Percentiles rank a stretch among this genome's conserved stretches.
Evolutionary conservation across 2,888 invertebrate species (phyloP).

Genomic region (Papilio elwesi): DNA sequence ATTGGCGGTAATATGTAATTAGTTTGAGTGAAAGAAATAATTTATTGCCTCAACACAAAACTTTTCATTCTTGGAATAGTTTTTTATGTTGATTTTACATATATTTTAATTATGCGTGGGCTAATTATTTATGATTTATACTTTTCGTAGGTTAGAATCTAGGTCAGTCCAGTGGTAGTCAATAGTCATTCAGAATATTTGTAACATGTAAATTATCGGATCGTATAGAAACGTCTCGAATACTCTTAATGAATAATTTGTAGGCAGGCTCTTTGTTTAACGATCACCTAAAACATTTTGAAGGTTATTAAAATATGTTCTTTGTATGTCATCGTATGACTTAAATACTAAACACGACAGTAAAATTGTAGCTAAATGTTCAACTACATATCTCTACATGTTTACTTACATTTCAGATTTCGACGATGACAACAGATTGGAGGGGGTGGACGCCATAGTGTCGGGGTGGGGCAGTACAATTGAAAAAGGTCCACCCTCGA

Average conservation of each 20-base stretch:
- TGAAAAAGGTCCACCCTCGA: constrained; percentile 87
- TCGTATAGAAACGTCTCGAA: too few species aligned
- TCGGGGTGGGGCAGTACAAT: constrained; percentile 90
- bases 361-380: too few species aligned
- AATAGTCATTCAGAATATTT: neutral
- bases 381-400: neutral
- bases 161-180: neutral
- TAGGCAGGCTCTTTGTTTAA: too few species aligned
- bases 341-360: too few species aligned
- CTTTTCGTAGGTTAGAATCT: neutral
- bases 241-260: too few species aligned
- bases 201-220: neutral
- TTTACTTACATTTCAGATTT: constrained; percentile 51
- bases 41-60: constrained; percentile 10
- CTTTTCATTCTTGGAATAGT: neutral
- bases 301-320: too few species aligned
- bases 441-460: constrained; percentile 86
- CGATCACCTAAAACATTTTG: too few species aligned
- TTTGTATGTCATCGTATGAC: too few species aligned
- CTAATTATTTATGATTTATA: constrained; percentile 14
- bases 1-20: constrained; percentile 9
- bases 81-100: constrained; percentile 8
- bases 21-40: constrained; percentile 6
- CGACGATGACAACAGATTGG: constrained; percentile 62
- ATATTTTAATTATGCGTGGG: constrained; percentile 1